Evolutionary conservation across 2,888 invertebrate species (phyloP).

Genomic region (Ornithoptera alexandrae): DNA sequence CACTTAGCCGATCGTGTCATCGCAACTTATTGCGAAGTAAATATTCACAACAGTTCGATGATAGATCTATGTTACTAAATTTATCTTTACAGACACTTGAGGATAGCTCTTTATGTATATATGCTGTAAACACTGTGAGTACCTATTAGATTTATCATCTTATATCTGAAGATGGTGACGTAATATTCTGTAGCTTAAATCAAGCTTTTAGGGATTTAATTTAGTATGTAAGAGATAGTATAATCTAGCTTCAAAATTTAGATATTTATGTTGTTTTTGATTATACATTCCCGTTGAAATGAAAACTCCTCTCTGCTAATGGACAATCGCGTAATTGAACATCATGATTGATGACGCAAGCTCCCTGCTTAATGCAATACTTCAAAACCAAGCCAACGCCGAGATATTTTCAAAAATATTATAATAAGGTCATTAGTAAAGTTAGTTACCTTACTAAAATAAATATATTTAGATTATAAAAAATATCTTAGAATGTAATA

Average conservation of each 20-base stretch:
- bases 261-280: background rate
- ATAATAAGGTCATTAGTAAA: conserved; percentile 31
- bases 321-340: conserved; percentile 2
- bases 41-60: background rate
- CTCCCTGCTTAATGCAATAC: conserved; percentile 14
- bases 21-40: background rate
- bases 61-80: background rate
- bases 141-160: too few species aligned
- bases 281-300: background rate
- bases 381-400: conserved; percentile 22
- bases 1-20: conserved; percentile 11
- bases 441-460: conserved; percentile 31
- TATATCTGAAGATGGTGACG: too few species aligned
- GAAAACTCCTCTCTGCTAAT: conserved; percentile 6
- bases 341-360: conserved; percentile 20
- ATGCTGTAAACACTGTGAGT: too few species aligned
- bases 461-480: conserved; percentile 9
- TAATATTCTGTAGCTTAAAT: too few species aligned
- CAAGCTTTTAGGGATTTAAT: too few species aligned
- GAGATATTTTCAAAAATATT: conserved; percentile 27
- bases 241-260: background rate
- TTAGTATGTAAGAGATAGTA: too few species aligned
- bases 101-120: background rate
- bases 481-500: background rate
- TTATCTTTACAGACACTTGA: background rate